Conservation (phyloP, 2,888 invertebrate species). For the Bhutanitis thaidina region DNA sequence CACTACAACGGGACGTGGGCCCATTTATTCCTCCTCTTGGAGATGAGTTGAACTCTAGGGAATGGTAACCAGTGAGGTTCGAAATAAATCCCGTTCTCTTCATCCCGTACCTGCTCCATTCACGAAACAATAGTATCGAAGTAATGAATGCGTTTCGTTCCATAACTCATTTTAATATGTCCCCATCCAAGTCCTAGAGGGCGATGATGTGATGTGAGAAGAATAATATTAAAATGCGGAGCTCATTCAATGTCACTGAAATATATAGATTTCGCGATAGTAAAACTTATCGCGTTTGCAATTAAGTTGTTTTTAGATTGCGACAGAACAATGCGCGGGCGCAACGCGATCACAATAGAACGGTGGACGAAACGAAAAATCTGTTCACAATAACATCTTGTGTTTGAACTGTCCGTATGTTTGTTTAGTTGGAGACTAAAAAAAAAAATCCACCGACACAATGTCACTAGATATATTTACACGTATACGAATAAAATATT, state of each 20-base stretch:
- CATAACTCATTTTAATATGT: constrained; percentile 2
- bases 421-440: constrained; percentile 62
- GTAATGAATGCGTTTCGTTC: background rate
- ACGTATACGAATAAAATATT: constrained; percentile 33
- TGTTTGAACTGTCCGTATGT: constrained; percentile 50
- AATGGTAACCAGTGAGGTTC: too few species aligned
- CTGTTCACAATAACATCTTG: constrained; percentile 42
- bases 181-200: constrained; percentile 7
- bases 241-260: constrained; percentile 14
- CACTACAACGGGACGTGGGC: too few species aligned
- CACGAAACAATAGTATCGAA: constrained; percentile 6
- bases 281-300: constrained; percentile 14
- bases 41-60: too few species aligned
- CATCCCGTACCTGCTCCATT: too few species aligned
- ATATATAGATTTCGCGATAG: background rate
- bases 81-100: too few species aligned
- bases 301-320: constrained; percentile 13
- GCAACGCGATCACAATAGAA: constrained; percentile 31
- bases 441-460: constrained; percentile 38
- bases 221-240: constrained; percentile 15
- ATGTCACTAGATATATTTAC: constrained; percentile 43
- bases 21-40: too few species aligned
- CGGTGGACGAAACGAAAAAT: constrained; percentile 41
- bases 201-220: constrained; percentile 8
- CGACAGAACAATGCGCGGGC: constrained; percentile 16